These are phyloP conservation scores for Pipistrellus kuhlii DNA, from an alignment of 2,797 vertebrate genomes.

Conservation along the genomic window DNA sequence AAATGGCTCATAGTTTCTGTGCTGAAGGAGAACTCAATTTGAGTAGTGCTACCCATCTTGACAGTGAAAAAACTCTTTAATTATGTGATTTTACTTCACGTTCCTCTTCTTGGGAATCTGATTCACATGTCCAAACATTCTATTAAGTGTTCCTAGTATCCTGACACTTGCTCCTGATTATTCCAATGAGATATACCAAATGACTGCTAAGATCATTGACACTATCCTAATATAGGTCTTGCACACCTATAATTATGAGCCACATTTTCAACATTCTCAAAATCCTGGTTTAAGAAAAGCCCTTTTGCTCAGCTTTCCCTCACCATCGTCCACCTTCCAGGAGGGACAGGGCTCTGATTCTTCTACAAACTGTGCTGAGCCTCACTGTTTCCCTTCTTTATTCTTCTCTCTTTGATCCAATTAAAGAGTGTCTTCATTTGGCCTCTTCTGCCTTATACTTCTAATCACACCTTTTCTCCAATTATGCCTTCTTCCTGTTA, in stretches of 20 bases:
- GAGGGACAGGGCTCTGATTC: neutral
- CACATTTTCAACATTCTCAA: conserved; percentile 1
- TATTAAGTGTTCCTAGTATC: no score
- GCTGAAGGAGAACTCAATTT: conserved; percentile 5
- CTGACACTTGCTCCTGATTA: no score
- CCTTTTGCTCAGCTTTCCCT: neutral
- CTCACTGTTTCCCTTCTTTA: neutral
- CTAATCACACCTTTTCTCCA: neutral
- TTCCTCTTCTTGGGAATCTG: neutral
- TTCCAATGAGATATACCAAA: neutral
- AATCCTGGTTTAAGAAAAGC: conserved; percentile 14
- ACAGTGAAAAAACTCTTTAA: conserved; percentile 25
- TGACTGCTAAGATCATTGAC: neutral
- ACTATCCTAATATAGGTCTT: neutral
- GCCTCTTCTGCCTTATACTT: neutral
- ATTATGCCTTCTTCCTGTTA: neutral
- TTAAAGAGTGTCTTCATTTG: neutral
- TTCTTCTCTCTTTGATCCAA: neutral
- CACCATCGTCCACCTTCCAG: neutral
- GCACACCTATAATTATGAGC: neutral
- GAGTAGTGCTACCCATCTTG: neutral
- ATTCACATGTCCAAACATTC: no score
- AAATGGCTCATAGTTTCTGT: neutral
- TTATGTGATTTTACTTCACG: conserved; percentile 6
- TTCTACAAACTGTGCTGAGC: neutral